phyloP scores from a whole-genome alignment of 2,888 invertebrate species.

The Trichacis sp. region DNA sequence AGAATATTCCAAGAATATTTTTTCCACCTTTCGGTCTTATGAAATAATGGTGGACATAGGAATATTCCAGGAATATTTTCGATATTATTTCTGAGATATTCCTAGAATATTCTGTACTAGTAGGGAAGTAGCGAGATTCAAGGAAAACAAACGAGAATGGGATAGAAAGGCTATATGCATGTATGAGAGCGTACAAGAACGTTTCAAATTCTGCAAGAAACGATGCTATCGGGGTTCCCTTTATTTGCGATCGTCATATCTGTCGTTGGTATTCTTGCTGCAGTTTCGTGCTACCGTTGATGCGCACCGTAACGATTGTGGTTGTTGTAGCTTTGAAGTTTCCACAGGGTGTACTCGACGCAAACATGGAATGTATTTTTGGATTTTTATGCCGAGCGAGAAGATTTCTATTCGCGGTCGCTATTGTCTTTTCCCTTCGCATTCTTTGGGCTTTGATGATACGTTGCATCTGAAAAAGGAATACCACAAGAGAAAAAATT shows the following conservation, averaged over 20 bases:
- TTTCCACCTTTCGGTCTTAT: no score
- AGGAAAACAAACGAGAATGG: slow-evolving; percentile 24
- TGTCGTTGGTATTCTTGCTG: slow-evolving; percentile 26
- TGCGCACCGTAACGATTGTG: slow-evolving; percentile 31
- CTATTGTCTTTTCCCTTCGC: neutral
- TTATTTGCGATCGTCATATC: slow-evolving; percentile 11
- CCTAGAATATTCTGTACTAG: no score
- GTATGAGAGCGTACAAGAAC: slow-evolving; percentile 58
- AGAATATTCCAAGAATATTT: no score
- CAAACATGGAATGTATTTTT: neutral
- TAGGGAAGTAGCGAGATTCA: no score
- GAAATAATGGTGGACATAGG: no score
- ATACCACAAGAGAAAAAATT: no score
- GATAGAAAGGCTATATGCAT: slow-evolving; percentile 25
- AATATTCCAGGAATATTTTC: no score
- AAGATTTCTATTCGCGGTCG: neutral
- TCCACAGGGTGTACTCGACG: neutral
- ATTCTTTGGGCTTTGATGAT: neutral
- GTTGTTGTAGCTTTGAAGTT: slow-evolving; percentile 21
- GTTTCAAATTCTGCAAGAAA: slow-evolving; percentile 52
- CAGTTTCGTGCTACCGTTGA: slow-evolving; percentile 11
- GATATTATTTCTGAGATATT: no score
- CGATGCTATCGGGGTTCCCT: slow-evolving; percentile 47
- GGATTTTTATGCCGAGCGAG: neutral
- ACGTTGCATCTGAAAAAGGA: no score